phyloP scores from a whole-genome alignment of 2,797 vertebrate species.

The Lerista edwardsae region DNA sequence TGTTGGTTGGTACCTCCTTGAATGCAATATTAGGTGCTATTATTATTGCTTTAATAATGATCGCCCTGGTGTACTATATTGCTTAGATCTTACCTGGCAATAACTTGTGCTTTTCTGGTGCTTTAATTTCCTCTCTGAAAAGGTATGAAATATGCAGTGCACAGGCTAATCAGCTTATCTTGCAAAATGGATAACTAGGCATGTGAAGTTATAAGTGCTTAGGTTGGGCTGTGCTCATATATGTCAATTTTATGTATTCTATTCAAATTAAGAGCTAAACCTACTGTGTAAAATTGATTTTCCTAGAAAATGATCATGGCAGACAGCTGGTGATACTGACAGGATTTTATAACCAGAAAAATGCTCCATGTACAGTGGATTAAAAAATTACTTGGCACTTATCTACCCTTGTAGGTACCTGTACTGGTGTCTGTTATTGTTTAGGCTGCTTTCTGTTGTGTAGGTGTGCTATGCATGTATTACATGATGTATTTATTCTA shows the following conservation, averaged over 20 bases:
- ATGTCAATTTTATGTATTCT: not conserved
- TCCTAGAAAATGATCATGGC: conserved; percentile 13
- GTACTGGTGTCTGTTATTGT: conserved; percentile 3
- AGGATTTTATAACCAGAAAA: not conserved
- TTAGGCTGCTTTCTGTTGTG: not conserved
- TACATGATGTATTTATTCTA: not conserved
- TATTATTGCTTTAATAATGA: not conserved
- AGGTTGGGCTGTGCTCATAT: not conserved
- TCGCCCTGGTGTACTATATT: not conserved
- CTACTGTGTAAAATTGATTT: conserved; percentile 21
- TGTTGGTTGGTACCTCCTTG: not conserved
- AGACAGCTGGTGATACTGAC: not conserved
- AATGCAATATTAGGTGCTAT: not conserved
- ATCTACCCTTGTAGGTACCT: conserved; percentile 23
- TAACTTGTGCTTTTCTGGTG: not conserved
- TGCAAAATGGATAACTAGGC: not conserved
- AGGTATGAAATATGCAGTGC: not conserved
- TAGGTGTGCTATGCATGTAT: not conserved
- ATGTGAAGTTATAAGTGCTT: not conserved
- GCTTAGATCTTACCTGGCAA: not conserved
- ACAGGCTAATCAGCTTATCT: not conserved
- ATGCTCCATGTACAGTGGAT: not conserved
- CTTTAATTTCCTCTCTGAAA: not conserved
- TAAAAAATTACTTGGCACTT: conserved; percentile 12
- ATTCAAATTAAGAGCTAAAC: conserved; percentile 14